Evolutionary conservation across 2,888 invertebrate genomes (phyloP), one percentile per base, ranked within the genome.

Genomic region (Clepsis dumicolana): DNA sequence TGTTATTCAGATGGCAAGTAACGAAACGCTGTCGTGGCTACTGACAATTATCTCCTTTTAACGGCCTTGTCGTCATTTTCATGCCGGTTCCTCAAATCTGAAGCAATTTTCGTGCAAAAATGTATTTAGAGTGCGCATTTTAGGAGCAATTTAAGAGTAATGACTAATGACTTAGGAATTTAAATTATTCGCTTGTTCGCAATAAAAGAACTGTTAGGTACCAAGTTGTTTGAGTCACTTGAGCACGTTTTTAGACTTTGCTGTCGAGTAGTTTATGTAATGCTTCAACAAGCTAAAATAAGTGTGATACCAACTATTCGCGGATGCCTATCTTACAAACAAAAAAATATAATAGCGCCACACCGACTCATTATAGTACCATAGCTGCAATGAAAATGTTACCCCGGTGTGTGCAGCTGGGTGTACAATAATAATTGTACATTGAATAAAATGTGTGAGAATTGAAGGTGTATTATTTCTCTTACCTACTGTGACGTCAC

Each of bases 61-160:
- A 60, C 52, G 12, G 29, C 16, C 60, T 35, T 14, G 35, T 59
- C 59, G 24, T n/a, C 50, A 57, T 65, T 65, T 59, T 65, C 60
- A 52, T 29, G 52, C 14, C 44, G 53, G 52, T 65, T 32, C 44
- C 52, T 44, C 35, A 65, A 65, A 41, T 27, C 24, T 38, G 12
- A 56, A 44, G 59, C 53, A 60, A 60, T 65, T 65, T 65, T 35
- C 56, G 56, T 35, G 56, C 21, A 35, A 35, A n/a, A 56, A 56
- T 56, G 21, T 56, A 56, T 56, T 56, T 32, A 56, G 21, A 35
- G 14, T 35, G 21, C 14, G 32, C 14, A 21, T 35, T 56, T 56
- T 56, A 56, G 21, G 56, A 21, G 35, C 56, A 21, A 21, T 56
- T 56, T 35, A 35, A 21, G n/a, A 5, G 56, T 56, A 35, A 56